Evolutionary conservation across 2,113 vertebrate genomes (phyloP), one percentile per base, ranked within the genome.

Genomic region (Eclectus roratus): DNA sequence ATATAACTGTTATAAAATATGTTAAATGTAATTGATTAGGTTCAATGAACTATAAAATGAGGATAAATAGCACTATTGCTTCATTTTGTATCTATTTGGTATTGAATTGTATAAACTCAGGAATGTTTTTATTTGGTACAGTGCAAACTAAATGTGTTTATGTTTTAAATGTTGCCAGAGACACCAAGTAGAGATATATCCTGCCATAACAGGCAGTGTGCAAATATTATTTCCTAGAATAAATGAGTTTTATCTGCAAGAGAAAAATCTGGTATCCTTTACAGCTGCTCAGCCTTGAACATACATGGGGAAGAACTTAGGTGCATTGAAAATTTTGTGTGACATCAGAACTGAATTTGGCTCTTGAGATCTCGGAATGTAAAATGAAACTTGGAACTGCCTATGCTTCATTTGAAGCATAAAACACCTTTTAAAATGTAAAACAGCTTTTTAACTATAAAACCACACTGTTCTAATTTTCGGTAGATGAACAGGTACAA

Each of bases 91-190:
- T 64, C 66, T 80, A n/a, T 73, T 76, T 89, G 21, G 18, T 80
- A 55, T 33, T 71, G 43, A 79, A 58, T 72, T 81, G 52, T 13
- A 50, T 77, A 94, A 73, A 53, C 16, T 68, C 76, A 61, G 44
- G 33, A 76, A 58, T 61, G 13, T 53, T 93, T 86, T 95, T 21
- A 70, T 90, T 80, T 86, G 20, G 12, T 84, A 55, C 43, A 33
- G 33, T 39, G 44, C n/a, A 47, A 31, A 65, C 10, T 79, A 71
- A 64, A 80, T 71, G 41, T 61, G 25, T 77, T 94, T 74, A 15
- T 92, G 23, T 79, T 93, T 84, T 81, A 94, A 71, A 91, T 87
- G 65, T 84, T 94, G 65, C 86, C 88, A 81, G 61, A 91, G 83
- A 81, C 80, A 83, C 68, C 63, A 82, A 80, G 94, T 90, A 93